Percentiles rank a stretch among this genome's conserved stretches.
phyloP scores from a whole-genome alignment of 1,140 invertebrate species.

The Pissodes strobi region DNA sequence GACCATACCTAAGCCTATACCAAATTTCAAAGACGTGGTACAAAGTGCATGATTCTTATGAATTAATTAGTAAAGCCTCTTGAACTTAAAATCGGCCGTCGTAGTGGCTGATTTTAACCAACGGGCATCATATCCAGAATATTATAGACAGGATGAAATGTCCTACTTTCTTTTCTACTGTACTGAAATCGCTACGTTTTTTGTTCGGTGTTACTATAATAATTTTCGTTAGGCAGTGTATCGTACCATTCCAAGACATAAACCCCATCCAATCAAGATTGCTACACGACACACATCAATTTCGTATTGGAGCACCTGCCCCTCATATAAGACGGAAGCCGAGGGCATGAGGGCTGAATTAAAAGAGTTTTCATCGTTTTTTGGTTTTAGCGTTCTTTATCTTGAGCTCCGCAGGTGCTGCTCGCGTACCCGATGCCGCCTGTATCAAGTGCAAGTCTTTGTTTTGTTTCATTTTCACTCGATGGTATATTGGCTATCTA shows the following conservation, averaged over 20 bases:
- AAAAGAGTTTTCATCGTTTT: slow-evolving; percentile 21
- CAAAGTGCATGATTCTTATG: too few relatives aligned
- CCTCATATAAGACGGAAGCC: slow-evolving; percentile 35
- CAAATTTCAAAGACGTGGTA: too few relatives aligned
- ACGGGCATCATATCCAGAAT: too few relatives aligned
- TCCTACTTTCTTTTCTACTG: too few relatives aligned
- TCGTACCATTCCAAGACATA: neutral
- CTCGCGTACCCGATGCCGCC: neutral
- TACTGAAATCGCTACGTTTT: too few relatives aligned
- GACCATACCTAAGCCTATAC: too few relatives aligned
- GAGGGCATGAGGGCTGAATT: slow-evolving; percentile 33
- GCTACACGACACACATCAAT: slow-evolving; percentile 23
- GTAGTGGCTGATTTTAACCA: too few relatives aligned
- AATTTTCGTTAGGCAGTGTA: slow-evolving; percentile 19
- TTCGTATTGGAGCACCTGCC: slow-evolving; percentile 30
- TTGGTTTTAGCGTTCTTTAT: slow-evolving; percentile 11
- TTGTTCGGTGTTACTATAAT: too few relatives aligned
- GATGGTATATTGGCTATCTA: too few relatives aligned
- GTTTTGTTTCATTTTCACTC: slow-evolving; percentile 8
- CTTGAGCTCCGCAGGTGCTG: slow-evolving; percentile 19
- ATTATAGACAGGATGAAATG: too few relatives aligned
- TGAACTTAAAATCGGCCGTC: too few relatives aligned
- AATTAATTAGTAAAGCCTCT: too few relatives aligned
- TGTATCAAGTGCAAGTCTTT: neutral
- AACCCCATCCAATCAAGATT: slow-evolving; percentile 27